Evolutionary conservation across 64 coral and sea anemone genomes (phyloP), one percentile per base, ranked within the genome.

Genomic region (Montipora foliosa): DNA sequence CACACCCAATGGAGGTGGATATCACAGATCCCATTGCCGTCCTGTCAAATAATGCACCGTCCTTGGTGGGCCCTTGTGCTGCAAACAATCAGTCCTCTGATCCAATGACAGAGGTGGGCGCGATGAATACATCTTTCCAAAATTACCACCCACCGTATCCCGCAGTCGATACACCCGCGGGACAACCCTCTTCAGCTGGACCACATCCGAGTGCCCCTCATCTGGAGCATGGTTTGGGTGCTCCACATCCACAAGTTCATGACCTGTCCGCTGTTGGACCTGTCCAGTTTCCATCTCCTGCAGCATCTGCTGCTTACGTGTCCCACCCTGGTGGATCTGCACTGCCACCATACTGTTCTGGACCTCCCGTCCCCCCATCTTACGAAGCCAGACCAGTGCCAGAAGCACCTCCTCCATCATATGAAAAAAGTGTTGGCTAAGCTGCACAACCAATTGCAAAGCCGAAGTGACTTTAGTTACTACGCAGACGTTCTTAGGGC

Each of bases 11-110:
- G 3, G 89, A 97, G 76, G 71, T 95, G 4, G 89, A 97, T 12
- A 7, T 97, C 6, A 94, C 91, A 84, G 85, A 94, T 89, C 89
- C 89, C 3, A 78, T 94, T 44, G 95, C 92, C 2, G 37, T 92
- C 13, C 84, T 97, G 29, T 2, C 19, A 0, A 46, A 16, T 24
- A 67, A 71, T 21, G 17, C 8, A 86, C 47, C 6, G 2, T 70
- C 46, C 8, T 14, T 5, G 14, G 37, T 49, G 37, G 53, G 53
- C 19, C 2, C 2, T 8, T 49, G 0, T 17, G 17, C 45, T 51
- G 19, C 82, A 71, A 60, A 84, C 29, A 68, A 16, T 0, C 16
- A 25, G 6, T 0, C 8, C 16, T 14, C n/a, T 83, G 45, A 64
- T 14, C 25, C 58, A 29, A 29, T 1, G 44, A 84, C 37, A 37